Evolutionary conservation across 2,113 vertebrate genomes (phyloP), one percentile per base, ranked within the genome.

Genomic region (Brienomyrus longianalis): DNA sequence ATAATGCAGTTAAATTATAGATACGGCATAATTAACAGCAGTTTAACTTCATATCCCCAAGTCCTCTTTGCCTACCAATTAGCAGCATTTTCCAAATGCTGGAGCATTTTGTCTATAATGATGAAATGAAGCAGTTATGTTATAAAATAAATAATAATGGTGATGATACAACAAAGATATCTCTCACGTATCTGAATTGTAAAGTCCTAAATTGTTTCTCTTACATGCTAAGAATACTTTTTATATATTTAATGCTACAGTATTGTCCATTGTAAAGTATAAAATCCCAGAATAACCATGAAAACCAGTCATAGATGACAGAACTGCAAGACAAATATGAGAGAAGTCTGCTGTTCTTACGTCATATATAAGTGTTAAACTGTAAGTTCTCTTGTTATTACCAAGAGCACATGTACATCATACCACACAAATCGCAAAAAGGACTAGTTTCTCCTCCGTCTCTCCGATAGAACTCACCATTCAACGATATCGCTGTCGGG

Each of bases 401-500:
- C 17, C 74, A 80, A 8, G 13, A 80, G 74, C 31, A 80, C 74
- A 43, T 80, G 35, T 31, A 80, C 74, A 43, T 43, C 35, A 43
- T 5, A 43, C 6, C 74, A 19, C 35, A 80, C 35, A 17, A 13
- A 77, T 17, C 15, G 10, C 70, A 39, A 39, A 77, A 77, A 77
- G 31, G 70, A 39, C 11, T 39, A 77, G 31, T 80, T 80, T 43
- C 74, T 17, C 17, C 54, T 6, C 62, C 31, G 62, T 11, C 62
- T 83, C 19, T 90, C 35, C 15, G 70, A 88, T 8, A 43, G 35
- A 0, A 10, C 95, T 93, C 92, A 93, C 95, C 94, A 93, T 94
- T 95, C 54, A 92, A 90, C 35, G 95, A 94, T 89, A 74, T 35
- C 50, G 91, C 47, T 19, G 56, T 92, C 11, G 95, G 94, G 17